Conservation (phyloP, 2,797 vertebrate genomes). For the Halcyon leucocephala region DNA sequence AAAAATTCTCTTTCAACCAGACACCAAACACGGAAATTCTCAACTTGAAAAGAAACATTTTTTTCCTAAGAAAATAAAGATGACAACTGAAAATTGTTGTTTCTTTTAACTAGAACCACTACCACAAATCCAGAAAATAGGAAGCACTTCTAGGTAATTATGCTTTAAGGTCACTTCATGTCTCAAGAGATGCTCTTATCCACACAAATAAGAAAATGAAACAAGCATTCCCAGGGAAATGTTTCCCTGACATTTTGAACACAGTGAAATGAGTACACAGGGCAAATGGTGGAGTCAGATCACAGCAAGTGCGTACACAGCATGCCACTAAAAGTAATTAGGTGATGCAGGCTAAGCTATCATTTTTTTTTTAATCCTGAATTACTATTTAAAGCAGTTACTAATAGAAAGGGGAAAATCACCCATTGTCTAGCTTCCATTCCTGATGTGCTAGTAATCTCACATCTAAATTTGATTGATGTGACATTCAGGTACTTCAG, state of each 20-base stretch:
- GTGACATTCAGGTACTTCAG: neutral
- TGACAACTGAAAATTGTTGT: neutral
- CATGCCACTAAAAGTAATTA: neutral
- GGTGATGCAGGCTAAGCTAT: neutral
- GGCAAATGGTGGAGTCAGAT: neutral
- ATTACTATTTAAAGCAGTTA: neutral
- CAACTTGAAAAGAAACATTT: neutral
- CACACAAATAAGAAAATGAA: neutral
- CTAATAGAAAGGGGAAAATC: neutral
- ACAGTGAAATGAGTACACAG: neutral
- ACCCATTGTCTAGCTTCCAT: neutral
- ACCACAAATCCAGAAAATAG: neutral
- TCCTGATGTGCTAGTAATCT: neutral
- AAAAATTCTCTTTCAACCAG: neutral
- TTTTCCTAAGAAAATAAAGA: neutral
- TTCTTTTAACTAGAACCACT: neutral
- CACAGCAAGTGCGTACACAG: neutral
- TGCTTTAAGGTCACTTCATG: neutral
- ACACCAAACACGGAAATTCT: neutral
- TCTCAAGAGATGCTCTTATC: neutral
- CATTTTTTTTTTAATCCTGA: neutral
- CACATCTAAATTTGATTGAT: neutral
- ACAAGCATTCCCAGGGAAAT: neutral
- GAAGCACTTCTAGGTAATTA: neutral
- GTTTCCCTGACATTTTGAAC: neutral